phyloP scores from a whole-genome alignment of 2,888 invertebrate genomes.

The Opisthograptis luteolata region DNA sequence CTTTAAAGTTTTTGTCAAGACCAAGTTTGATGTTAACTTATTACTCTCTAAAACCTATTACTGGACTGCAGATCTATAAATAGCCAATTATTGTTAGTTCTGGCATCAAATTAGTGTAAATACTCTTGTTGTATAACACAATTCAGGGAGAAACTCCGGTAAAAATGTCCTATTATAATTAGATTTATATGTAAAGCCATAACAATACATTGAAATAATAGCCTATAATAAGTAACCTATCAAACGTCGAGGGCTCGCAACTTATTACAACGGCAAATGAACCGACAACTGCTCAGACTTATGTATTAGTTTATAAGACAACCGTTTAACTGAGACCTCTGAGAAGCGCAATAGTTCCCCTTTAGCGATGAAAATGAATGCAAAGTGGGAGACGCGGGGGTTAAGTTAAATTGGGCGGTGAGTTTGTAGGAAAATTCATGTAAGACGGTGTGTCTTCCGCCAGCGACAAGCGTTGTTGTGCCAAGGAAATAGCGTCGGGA shows the following conservation, averaged over 20 bases:
- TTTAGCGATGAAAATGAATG: slow-evolving; percentile 5
- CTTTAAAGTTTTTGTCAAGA: no score
- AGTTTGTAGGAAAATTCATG: slow-evolving; percentile 63
- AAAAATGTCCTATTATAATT: no score
- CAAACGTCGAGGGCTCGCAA: slow-evolving; percentile 61
- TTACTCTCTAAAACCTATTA: no score
- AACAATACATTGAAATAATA: slow-evolving; percentile 12
- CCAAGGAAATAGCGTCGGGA: slow-evolving; percentile 67
- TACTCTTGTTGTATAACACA: no score
- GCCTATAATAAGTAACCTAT: slow-evolving; percentile 55
- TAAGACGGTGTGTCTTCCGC: slow-evolving; percentile 64
- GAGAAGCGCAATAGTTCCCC: not conserved
- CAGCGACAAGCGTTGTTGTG: slow-evolving; percentile 56
- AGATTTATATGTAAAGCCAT: no score
- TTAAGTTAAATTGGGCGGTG: slow-evolving; percentile 37
- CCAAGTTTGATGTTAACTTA: no score
- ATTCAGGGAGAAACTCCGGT: no score
- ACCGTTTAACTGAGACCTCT: slow-evolving; percentile 50
- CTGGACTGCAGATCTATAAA: no score
- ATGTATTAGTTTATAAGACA: slow-evolving; percentile 50
- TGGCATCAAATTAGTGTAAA: no score
- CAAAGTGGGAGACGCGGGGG: slow-evolving; percentile 16
- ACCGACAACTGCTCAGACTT: slow-evolving; percentile 58
- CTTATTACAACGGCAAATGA: slow-evolving; percentile 71
- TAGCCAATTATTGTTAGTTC: no score